Conservation (phyloP, 1,140 invertebrate genomes). For the Bombus picipes region DNA sequence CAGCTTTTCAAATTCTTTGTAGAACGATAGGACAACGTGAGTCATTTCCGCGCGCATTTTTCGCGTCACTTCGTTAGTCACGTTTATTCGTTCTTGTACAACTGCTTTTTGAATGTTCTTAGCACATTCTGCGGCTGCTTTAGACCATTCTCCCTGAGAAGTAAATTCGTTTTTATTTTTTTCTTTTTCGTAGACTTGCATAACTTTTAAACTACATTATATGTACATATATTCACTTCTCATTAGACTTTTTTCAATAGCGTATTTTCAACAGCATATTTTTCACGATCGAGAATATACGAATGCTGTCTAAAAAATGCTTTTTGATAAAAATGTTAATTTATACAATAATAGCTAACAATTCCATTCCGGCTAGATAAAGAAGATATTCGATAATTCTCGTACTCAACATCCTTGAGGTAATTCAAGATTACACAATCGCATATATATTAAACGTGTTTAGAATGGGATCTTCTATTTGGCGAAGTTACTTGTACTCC, state of each 20-base stretch:
- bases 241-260: too few relatives aligned
- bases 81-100: conserved; percentile 67
- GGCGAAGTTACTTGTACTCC: neutral
- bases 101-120: conserved; percentile 69
- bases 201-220: neutral
- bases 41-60: conserved; percentile 73
- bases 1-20: conserved; percentile 70
- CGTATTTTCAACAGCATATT: too few relatives aligned
- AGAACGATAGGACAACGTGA: conserved; percentile 62
- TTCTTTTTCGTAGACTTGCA: neutral
- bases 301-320: too few relatives aligned
- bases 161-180: neutral
- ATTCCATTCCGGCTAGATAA: neutral
- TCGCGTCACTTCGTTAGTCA: conserved; percentile 69
- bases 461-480: neutral
- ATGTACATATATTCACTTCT: neutral
- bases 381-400: neutral
- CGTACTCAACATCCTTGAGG: neutral
- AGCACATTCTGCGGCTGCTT: conserved; percentile 52
- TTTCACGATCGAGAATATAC: too few relatives aligned
- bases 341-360: too few relatives aligned
- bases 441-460: neutral
- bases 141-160: conserved; percentile 46
- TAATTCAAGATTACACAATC: neutral
- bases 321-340: too few relatives aligned